Evolutionary conservation across 2,113 vertebrate species (phyloP), one percentile per base, ranked within the genome.

Genomic region (Phalacrocorax brasilianus): DNA sequence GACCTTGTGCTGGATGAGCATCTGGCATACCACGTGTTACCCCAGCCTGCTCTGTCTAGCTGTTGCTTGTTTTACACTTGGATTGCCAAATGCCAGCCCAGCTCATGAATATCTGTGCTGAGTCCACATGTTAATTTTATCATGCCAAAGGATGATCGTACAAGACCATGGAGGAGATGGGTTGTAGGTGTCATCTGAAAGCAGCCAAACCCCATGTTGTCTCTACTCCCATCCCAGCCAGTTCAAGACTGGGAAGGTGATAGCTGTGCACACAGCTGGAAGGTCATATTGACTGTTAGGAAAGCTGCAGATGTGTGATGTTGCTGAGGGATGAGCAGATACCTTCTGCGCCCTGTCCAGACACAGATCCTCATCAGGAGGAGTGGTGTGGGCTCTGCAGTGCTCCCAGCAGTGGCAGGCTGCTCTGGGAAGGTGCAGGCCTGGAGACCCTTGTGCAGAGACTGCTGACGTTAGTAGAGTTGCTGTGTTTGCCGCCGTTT

Each of bases 391-490:
- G 72, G 21, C 71, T 81, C 55, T 68, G 66, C 78, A 75, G 91
- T 14, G 73, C 53, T 80, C 24, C 47, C 12, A 28, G 63, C 32
- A 85, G 42, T 3, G 12, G 15, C 10, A 49, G 58, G 30, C 40
- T 76, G 40, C 84, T 76, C 59, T n/a, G 63, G 52, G 40, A 38
- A 65, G 49, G 40, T 26, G 21, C 47, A 35, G 26, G 16, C 8
- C 27, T 78, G 63, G 56, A 70, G 72, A 35, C 24, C 24, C 35
- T 77, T 27, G 30, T 35, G 11, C 44, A 55, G 38, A n/a, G 24
- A 13, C 18, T n/a, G 50, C 56, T 79, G 61, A 7, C 5, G 6
- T 47, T 44, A 12, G 21, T 0, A 0, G 33, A 16, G 30, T 8
- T 80, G 67, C 58, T 89, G 30, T 11, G 2, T 10, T 33, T 84